Base-by-base conservation (phyloP, 2,888 invertebrate species). In the Syrista parreyssii region DNA sequence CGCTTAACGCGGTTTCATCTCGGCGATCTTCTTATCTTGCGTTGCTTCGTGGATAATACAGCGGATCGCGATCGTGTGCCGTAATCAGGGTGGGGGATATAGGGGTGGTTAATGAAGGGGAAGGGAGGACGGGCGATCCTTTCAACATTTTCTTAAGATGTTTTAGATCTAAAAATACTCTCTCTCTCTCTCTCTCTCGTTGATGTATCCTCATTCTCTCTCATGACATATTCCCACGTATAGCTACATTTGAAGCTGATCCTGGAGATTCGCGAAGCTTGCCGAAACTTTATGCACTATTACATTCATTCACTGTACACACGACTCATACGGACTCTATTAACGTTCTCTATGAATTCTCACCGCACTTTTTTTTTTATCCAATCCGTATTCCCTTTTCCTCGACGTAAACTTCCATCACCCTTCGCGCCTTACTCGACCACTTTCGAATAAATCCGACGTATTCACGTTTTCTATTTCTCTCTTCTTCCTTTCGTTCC, bases 391-490 rank as follows among this genome's bases (percentile, higher is more conserved):
- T 78, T 76, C 75, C 34, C 31, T 71, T 76, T 73, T 73, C 69
- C 72, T 68, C 75, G 76, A 78, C 78, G 74, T 82, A 82, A 77
- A 78, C 78, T 79, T 68, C 80, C 76, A 82, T 73, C 76, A 81
- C 78, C 76, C 79, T 79, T 80, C 78, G 79, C 79, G 30, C 76
- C 74, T 75, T 73, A 69, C 68, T 68, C 23, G 15, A 11, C 71
- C 31, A 33, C 4, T 73, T 35, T 73, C 69, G 78, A 76, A 75
- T 71, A 73, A 72, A 76, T 80, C 75, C 78, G 75, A 80, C 78
- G 68, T 78, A 35, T 79, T 77, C 34, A 40, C 68, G 33, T 30
- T 33, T 31, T 23, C 68, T 72, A 55, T 68, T 9, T 34, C 40
- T 75, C 68, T 30, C 68, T 77, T 78, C n/a, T 69, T 76, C 31